A percentile compares a stretch with the other conserved stretches of the same genome.
Conservation (phyloP, 2,888 invertebrate species). For the Synanthedon formicaeformis region DNA sequence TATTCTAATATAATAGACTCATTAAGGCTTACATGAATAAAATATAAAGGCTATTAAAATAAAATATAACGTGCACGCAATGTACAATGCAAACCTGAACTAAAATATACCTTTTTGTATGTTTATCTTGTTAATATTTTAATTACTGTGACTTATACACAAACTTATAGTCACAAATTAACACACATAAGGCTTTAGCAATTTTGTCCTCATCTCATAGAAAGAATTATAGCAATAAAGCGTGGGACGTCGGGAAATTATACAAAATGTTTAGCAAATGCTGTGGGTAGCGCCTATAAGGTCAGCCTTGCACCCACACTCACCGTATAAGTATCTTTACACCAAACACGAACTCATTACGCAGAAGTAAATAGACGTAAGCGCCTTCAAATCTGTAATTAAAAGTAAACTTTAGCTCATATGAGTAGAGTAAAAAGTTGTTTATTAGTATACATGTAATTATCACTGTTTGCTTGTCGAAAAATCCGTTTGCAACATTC, state of each 20-base stretch:
- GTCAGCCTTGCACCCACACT: conserved; percentile 70
- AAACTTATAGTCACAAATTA: background rate
- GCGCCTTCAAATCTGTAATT: too few species aligned
- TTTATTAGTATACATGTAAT: background rate
- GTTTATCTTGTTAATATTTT: too few species aligned
- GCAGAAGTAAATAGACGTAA: too few species aligned
- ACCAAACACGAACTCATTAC: conserved; percentile 22
- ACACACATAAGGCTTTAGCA: background rate
- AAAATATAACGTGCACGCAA: too few species aligned
- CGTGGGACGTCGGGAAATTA: conserved; percentile 61
- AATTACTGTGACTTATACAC: too few species aligned
- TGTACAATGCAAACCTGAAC: too few species aligned
- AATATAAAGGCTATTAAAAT: too few species aligned
- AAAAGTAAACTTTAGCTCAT: background rate
- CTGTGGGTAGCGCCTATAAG: conserved; percentile 64
- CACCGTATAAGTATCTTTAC: conserved; percentile 54
- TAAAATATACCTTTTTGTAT: too few species aligned
- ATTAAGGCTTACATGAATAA: too few species aligned
- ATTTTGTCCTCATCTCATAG: background rate
- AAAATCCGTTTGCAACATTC: conserved; percentile 58
- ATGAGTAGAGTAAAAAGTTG: background rate
- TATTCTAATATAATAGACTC: too few species aligned
- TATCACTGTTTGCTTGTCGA: conserved; percentile 15
- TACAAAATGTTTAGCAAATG: conserved; percentile 50
- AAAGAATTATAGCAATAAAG: conserved; percentile 34